These are phyloP conservation scores for Pedionomus torquatus DNA, from an alignment of 2,113 vertebrate genomes.

Conservation along the genomic window DNA sequence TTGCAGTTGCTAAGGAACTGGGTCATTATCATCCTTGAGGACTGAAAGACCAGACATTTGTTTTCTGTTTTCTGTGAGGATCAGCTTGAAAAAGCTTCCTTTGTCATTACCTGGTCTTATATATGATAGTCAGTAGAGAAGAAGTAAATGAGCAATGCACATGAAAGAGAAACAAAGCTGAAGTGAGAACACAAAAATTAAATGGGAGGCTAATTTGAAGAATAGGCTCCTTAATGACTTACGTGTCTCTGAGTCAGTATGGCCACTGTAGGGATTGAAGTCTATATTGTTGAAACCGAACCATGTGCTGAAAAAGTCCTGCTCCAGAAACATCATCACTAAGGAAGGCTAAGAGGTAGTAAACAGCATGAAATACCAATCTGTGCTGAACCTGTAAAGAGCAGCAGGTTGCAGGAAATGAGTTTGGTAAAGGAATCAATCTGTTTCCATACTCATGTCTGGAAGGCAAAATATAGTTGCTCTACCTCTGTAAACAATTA, in stretches of 20 bases:
- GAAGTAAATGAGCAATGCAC: not conserved
- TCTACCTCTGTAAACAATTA: not conserved
- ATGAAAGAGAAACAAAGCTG: not conserved
- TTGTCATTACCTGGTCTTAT: not conserved
- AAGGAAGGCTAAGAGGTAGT: not conserved
- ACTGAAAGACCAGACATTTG: not conserved
- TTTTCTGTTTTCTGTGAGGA: not conserved
- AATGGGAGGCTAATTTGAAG: not conserved
- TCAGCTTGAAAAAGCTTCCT: not conserved
- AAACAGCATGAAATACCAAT: not conserved
- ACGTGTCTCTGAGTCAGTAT: not conserved
- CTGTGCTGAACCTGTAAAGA: not conserved
- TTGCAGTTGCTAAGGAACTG: not conserved
- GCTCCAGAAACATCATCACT: not conserved
- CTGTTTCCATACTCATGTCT: not conserved
- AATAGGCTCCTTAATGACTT: not conserved
- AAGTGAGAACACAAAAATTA: not conserved
- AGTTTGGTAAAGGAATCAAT: not conserved
- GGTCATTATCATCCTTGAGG: not conserved
- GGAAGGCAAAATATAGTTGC: not conserved
- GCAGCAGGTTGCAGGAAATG: not conserved
- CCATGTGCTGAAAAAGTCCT: not conserved
- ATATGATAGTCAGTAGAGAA: not conserved
- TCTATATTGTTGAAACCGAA: not conserved
- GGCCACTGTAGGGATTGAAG: not conserved